Evolutionary conservation across 2,113 vertebrate species (phyloP).

Genomic region (Anarhynchus alexandrinus): DNA sequence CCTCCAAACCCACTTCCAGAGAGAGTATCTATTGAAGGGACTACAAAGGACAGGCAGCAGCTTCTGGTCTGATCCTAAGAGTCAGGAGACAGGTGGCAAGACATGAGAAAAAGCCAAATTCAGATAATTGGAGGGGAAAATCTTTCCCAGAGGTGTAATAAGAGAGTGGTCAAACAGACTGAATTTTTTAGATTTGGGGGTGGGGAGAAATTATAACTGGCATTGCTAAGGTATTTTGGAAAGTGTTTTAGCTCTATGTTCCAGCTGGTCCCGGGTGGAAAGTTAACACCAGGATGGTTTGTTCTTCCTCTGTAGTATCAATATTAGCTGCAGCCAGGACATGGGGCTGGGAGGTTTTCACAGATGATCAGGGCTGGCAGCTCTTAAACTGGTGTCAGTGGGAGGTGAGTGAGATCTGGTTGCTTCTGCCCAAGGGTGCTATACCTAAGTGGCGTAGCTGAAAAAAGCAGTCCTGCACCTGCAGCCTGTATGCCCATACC

Average conservation of each 20-base stretch:
- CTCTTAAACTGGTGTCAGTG: not conserved
- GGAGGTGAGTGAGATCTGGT: not conserved
- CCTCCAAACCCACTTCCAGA: not conserved
- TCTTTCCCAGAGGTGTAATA: not conserved
- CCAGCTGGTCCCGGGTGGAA: not conserved
- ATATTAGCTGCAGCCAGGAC: not conserved
- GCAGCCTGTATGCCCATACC: not conserved
- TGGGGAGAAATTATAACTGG: not conserved
- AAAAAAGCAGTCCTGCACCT: not conserved
- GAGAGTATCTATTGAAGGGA: not conserved
- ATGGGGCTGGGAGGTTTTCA: not conserved
- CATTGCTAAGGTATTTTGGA: not conserved
- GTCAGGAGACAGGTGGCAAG: not conserved
- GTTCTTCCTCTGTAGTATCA: not conserved
- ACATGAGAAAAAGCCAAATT: not conserved
- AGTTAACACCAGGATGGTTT: not conserved
- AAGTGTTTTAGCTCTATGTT: not conserved
- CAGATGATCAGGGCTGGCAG: not conserved
- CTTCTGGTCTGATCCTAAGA: not conserved
- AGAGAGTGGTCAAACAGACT: rapidly evolving
- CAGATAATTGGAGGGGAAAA: not conserved
- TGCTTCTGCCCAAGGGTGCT: not conserved
- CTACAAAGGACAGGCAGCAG: not conserved
- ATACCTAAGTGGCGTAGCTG: not conserved
- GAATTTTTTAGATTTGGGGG: rapidly evolving